Evolutionary conservation across 2,797 vertebrate species (phyloP).

Genomic region (Amblyraja radiata): DNA sequence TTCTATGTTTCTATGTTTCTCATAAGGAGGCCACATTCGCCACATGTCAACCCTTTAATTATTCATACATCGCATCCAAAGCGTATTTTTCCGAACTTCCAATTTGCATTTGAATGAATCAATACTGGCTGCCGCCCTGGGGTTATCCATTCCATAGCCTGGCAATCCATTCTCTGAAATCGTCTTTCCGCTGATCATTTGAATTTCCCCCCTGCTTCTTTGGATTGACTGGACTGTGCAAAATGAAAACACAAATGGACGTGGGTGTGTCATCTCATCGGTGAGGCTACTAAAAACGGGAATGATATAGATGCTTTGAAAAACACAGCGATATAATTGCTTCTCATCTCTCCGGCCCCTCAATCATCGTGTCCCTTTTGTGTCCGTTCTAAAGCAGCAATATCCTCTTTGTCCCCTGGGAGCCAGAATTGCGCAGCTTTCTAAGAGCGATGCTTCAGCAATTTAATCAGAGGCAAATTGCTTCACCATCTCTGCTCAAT

Average conservation of each 20-base stretch:
- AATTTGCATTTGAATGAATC: neutral
- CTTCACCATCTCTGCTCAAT: neutral
- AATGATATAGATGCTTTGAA: too few species aligned
- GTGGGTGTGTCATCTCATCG: too few species aligned
- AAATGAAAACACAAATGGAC: neutral
- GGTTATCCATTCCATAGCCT: neutral
- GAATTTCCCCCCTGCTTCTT: neutral
- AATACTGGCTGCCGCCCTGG: neutral
- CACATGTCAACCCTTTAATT: neutral
- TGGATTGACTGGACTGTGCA: neutral
- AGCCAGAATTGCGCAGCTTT: neutral
- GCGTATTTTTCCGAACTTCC: neutral
- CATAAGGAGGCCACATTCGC: neutral
- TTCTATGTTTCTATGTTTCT: too few species aligned
- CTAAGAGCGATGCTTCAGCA: neutral
- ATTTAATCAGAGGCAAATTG: neutral
- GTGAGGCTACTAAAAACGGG: neutral
- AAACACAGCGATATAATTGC: too few species aligned
- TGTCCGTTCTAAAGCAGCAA: neutral
- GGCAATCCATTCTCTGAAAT: neutral
- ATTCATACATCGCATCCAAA: neutral
- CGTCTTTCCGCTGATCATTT: neutral
- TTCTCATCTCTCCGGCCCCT: neutral
- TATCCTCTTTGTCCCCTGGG: neutral
- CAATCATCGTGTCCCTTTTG: neutral